Conservation (phyloP, 2,113 vertebrate genomes). For the Oceanites oceanicus region DNA sequence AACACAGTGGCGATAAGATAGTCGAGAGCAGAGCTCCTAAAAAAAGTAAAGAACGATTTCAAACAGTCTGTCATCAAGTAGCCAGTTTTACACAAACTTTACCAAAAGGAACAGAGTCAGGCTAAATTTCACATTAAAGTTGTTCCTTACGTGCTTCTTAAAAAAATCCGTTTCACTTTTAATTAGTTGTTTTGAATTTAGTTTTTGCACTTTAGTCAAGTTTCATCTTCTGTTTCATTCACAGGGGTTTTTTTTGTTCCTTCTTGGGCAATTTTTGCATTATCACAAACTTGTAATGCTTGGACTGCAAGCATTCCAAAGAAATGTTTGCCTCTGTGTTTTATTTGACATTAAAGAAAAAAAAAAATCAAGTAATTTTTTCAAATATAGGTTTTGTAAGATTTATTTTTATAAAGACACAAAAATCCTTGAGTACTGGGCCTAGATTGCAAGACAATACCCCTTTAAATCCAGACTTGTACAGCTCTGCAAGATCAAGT, state of each 20-base stretch:
- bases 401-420: conserved; percentile 19
- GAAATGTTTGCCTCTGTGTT: neutral
- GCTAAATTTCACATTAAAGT: neutral
- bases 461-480: neutral
- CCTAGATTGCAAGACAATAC: neutral
- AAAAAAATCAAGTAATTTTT: neutral
- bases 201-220: neutral
- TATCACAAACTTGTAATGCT: neutral
- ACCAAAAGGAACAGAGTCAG: neutral
- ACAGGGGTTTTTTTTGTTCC: neutral
- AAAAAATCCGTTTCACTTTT: neutral
- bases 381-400: neutral
- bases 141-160: neutral
- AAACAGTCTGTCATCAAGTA: neutral
- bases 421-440: conserved; percentile 5
- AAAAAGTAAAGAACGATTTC: neutral
- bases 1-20: neutral
- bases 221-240: neutral
- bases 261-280: neutral
- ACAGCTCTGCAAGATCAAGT: conserved; percentile 10
- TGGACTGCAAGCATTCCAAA: neutral
- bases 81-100: neutral
- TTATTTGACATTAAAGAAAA: neutral
- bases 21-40: neutral
- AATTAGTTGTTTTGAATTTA: neutral